Conservation (phyloP, 2,113 vertebrate genomes). For the Phasianus colchicus region DNA sequence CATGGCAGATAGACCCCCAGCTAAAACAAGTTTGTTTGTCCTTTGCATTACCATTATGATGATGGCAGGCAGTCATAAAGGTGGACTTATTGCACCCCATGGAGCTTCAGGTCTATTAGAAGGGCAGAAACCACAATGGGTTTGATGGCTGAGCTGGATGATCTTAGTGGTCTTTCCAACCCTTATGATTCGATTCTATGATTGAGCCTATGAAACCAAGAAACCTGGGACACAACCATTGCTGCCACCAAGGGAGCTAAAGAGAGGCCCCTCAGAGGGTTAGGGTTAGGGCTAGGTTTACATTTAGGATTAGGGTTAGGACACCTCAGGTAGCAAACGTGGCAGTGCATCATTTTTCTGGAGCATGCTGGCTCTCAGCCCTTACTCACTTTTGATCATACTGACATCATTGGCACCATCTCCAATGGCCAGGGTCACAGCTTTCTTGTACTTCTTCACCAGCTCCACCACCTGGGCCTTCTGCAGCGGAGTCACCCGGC, state of each 20-base stretch:
- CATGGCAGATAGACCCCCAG: neutral
- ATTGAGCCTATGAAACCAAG: neutral
- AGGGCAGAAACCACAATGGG: neutral
- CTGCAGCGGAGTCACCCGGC: constrained; percentile 93
- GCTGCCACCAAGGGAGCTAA: neutral
- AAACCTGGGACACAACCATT: neutral
- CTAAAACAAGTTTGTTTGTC: neutral
- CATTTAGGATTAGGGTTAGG: neutral
- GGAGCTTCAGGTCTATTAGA: neutral
- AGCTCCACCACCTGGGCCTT: constrained; percentile 96
- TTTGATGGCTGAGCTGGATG: no score
- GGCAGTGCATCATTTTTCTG: accelerated
- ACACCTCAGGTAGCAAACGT: neutral
- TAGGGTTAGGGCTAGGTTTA: no score
- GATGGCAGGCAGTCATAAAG: neutral
- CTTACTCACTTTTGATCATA: constrained; percentile 94
- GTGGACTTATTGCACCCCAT: neutral
- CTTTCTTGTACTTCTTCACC: constrained; percentile 93
- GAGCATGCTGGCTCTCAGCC: accelerated
- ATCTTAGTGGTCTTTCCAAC: no score
- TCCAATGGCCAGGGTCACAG: constrained; percentile 92
- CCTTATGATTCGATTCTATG: no score
- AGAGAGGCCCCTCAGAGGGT: neutral
- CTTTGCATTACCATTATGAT: neutral
- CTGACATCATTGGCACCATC: constrained; percentile 95